Base-by-base conservation (phyloP, 2,888 invertebrate species). In the Sylvicola cinctus region DNA sequence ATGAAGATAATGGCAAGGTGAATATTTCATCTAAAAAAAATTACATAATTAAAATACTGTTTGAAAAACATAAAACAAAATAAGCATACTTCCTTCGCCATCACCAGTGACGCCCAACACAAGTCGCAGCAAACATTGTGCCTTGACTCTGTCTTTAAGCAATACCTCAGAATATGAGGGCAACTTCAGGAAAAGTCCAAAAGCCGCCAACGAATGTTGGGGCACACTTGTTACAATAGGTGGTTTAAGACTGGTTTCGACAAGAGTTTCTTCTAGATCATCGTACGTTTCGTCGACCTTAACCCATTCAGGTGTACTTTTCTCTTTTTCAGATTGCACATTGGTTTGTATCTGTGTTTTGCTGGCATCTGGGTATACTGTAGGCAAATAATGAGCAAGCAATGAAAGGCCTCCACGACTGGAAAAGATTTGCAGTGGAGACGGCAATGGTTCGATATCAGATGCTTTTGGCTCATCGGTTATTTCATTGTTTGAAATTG, bases 151-250 rank as follows among this genome's bases (percentile, higher is more conserved):
- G 53, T 85, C 84, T 43, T 73, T 70, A 16, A 93, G 63, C 40
- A 93, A 56, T 29, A 88, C 80, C 52, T 84, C 87, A 0, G 90
- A 88, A 53, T 90, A 93, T 2, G 87, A 81, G 0, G 88, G 87
- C 45, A 93, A 61, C 44, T 87, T 69, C 15, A 93, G 64, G 52
- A 93, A 84, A 38, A 91, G 60, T 2, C 85, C 85, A 50, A 93
- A 83, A 11, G 90, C 88, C 2, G 85, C 77, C 41, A 93, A 65
- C 31, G 90, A 87, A 60, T 91, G 91, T 35, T 85, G 78, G 5
- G 91, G 90, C 36, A 81, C 76, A 34, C 71, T 67, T n/a, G 68
- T 65, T 4, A 20, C 20, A 6, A 66, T 62, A 3, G 63, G 57
- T 3, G 63, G 47, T 44, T 66, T 66, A 1, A 66, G 52, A 2